Percentiles rank a stretch among this genome's conserved stretches.
These are phyloP conservation scores for Centroberyx gerrardi DNA, from an alignment of 2,797 vertebrate genomes.

Conservation along the genomic window DNA sequence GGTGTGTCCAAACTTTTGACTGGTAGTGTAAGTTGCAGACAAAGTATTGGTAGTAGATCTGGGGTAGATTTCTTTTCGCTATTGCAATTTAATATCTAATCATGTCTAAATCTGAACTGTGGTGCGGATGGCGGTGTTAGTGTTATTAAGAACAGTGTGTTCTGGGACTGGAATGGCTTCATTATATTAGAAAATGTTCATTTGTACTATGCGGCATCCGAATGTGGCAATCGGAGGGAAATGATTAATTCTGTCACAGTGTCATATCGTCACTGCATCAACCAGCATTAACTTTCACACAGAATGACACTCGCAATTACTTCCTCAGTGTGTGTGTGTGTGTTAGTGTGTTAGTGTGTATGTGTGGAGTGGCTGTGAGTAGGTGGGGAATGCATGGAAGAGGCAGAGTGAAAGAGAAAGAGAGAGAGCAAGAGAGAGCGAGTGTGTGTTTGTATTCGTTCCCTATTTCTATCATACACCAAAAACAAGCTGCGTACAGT, in stretches of 20 bases:
- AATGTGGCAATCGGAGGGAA: conserved; percentile 23
- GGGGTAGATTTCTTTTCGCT: background rate
- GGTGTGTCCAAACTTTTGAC: no score
- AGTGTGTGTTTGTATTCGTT: background rate
- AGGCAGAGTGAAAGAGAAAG: conserved; percentile 23
- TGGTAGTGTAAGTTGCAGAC: no score
- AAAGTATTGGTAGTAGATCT: background rate
- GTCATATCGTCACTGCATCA: conserved; percentile 27
- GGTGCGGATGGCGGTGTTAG: background rate
- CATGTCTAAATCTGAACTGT: background rate
- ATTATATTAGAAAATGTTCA: conserved; percentile 2
- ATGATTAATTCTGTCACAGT: conserved; percentile 24
- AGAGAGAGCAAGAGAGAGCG: background rate
- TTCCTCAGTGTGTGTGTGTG: conserved; percentile 19
- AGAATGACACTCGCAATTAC: conserved; percentile 37
- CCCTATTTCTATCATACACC: background rate
- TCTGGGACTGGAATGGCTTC: no score
- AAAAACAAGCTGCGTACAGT: conserved; percentile 5
- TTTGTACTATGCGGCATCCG: conserved; percentile 7
- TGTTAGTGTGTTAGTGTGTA: conserved; percentile 7
- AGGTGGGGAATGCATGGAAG: background rate
- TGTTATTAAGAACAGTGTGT: no score
- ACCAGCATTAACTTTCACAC: conserved; percentile 36
- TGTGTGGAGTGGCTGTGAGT: conserved; percentile 4
- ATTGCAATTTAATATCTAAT: background rate